A percentile compares a stretch with the other conserved stretches of the same genome.
Conservation (phyloP, 2,113 vertebrate genomes). For the Nymphicus hollandicus region DNA sequence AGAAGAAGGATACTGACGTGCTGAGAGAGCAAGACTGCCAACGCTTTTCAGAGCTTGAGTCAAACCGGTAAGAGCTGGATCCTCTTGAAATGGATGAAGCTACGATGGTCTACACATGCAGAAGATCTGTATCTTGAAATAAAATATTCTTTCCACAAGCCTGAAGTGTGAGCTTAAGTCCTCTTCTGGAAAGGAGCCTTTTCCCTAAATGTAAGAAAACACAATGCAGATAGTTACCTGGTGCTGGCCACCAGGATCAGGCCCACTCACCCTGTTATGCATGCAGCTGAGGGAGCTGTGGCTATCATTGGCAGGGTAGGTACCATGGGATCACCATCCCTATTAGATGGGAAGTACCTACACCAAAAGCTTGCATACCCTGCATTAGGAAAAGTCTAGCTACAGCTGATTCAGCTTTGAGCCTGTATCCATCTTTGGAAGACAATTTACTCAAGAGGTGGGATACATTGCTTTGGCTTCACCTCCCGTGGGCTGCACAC, state of each 20-base stretch:
- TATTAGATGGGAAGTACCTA: neutral
- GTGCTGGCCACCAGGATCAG: neutral
- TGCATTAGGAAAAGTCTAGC: neutral
- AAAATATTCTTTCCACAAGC: neutral
- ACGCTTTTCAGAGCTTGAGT: neutral
- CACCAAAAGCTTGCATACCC: neutral
- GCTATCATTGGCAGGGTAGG: rapidly evolving
- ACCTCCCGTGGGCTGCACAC: rapidly evolving
- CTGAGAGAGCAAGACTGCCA: neutral
- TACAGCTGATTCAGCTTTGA: neutral
- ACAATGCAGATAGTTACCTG: neutral
- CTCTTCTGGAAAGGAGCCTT: neutral
- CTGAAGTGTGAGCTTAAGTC: neutral
- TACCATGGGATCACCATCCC: neutral
- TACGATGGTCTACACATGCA: neutral
- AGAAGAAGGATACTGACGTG: neutral
- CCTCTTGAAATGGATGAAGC: neutral
- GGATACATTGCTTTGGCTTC: neutral
- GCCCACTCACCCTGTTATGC: neutral
- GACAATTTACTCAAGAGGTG: neutral
- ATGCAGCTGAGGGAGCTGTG: neutral
- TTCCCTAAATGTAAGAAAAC: neutral
- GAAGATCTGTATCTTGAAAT: neutral
- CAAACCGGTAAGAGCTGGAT: neutral
- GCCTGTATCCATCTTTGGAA: neutral